Conservation (phyloP, 1,140 invertebrate species). For the Mizuhopecten yessoensis region DNA sequence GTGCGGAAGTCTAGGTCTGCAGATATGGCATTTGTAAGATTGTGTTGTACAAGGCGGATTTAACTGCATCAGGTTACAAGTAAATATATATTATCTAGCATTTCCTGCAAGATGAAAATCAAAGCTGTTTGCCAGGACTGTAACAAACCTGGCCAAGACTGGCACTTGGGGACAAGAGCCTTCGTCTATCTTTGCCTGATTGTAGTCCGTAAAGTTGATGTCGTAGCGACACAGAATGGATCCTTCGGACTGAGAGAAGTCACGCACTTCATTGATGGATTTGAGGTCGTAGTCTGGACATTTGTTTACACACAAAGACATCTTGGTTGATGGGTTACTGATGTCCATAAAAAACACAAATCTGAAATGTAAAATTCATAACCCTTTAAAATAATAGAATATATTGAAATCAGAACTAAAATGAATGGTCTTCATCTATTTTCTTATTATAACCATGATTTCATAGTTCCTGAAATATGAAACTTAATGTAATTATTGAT, state of each 20-base stretch:
- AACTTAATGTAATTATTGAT: too few relatives aligned
- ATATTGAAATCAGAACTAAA: too few relatives aligned
- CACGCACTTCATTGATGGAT: slow-evolving; percentile 87
- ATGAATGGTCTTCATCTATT: too few relatives aligned
- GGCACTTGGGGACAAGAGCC: slow-evolving; percentile 79
- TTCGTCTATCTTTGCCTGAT: slow-evolving; percentile 53
- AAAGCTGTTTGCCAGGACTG: not conserved
- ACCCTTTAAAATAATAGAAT: too few relatives aligned
- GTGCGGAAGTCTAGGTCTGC: not conserved
- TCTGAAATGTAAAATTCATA: slow-evolving; percentile 80
- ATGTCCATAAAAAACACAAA: slow-evolving; percentile 94
- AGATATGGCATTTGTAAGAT: too few relatives aligned
- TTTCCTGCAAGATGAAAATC: not conserved
- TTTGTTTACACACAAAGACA: slow-evolving; percentile 94
- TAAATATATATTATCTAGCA: too few relatives aligned
- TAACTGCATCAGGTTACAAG: too few relatives aligned
- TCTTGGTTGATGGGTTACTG: slow-evolving; percentile 88
- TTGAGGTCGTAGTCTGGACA: slow-evolving; percentile 90
- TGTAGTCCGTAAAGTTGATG: slow-evolving; percentile 73
- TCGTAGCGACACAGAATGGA: slow-evolving; percentile 88
- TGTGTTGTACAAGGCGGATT: too few relatives aligned
- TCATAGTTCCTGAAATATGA: too few relatives aligned
- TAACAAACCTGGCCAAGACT: slow-evolving; percentile 76
- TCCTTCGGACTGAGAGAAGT: slow-evolving; percentile 90
- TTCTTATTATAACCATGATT: too few relatives aligned